Conservation (phyloP, 2,113 vertebrate genomes). For the Elaphurus davidianus region DNA sequence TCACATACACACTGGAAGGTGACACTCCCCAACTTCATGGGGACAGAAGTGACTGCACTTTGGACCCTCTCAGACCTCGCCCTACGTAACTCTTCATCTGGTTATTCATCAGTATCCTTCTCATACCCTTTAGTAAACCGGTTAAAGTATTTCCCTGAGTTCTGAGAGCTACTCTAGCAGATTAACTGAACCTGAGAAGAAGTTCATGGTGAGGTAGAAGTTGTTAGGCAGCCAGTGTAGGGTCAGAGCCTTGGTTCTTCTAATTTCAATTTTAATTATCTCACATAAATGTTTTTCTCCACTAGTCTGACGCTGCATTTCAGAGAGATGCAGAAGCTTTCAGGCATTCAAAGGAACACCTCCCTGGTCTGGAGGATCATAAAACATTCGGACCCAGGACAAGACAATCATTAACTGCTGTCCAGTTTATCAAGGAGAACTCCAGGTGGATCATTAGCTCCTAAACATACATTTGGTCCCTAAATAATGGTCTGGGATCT, state of each 20-base stretch:
- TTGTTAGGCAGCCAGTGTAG: neutral
- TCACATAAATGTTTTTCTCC: neutral
- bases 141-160: neutral
- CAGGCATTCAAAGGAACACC: neutral
- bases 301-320: neutral
- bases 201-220: neutral
- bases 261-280: neutral
- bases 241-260: neutral
- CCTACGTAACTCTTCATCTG: neutral
- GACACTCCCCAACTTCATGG: neutral
- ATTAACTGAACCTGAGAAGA: neutral
- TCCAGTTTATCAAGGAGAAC: neutral
- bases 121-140: neutral
- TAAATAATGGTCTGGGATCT: neutral
- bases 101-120: neutral
- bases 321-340: too few species aligned
- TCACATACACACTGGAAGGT: neutral
- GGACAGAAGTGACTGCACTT: neutral
- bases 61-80: neutral
- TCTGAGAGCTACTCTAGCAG: neutral
- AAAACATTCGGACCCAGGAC: neutral
- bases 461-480: neutral
- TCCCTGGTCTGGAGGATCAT: neutral
- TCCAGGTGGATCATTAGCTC: neutral
- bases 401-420: neutral